phyloP scores from a whole-genome alignment of 2,888 invertebrate genomes.

The Urechis unicinctus region DNA sequence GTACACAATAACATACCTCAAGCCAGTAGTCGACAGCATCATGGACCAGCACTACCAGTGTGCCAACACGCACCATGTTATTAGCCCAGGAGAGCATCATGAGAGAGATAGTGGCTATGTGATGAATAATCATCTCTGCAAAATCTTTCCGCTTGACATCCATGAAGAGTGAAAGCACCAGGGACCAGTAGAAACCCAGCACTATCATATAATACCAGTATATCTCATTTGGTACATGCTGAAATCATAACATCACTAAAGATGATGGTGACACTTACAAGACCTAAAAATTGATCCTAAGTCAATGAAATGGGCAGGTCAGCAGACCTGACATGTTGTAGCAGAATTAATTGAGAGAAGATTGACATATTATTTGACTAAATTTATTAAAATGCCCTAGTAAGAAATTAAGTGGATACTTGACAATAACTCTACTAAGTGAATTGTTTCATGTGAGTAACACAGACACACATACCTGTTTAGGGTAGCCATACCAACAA shows the following conservation, averaged over 20 bases:
- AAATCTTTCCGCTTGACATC: conserved; percentile 80
- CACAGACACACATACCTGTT: conserved; percentile 57
- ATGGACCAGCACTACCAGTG: conserved; percentile 63
- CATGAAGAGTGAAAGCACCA: conserved; percentile 82
- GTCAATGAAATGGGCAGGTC: no score
- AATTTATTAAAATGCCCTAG: no score
- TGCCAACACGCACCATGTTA: conserved; percentile 84
- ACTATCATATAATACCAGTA: conserved; percentile 99
- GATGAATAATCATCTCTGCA: conserved; percentile 98
- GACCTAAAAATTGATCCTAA: not conserved
- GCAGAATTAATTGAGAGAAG: no score
- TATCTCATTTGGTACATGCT: conserved; percentile 72
- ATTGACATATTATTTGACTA: no score
- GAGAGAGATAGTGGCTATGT: conserved; percentile 83
- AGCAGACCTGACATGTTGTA: no score
- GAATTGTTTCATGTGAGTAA: no score
- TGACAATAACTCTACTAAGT: no score
- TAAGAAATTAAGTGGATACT: no score
- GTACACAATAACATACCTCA: conserved; percentile 37
- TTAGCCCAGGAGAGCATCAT: conserved; percentile 91
- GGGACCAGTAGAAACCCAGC: conserved; percentile 89
- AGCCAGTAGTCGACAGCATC: conserved; percentile 54
- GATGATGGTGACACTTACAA: not conserved
- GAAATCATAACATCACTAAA: conserved; percentile 26
- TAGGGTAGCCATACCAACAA: conserved; percentile 75